These are phyloP conservation scores for Cheilosia grossa DNA, from an alignment of 2,888 invertebrate genomes.

Conservation along the genomic window DNA sequence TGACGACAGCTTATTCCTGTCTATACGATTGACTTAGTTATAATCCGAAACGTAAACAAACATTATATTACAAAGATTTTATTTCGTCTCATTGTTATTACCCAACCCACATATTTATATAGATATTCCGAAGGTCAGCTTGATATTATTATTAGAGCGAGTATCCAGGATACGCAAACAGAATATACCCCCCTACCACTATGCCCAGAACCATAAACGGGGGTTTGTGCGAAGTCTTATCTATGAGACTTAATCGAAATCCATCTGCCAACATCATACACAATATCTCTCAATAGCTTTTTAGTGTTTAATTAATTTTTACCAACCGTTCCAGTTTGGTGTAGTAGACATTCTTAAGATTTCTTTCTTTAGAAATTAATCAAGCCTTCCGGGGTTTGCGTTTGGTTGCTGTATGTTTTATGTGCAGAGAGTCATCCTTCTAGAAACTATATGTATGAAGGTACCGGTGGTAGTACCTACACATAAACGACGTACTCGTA, in stretches of 20 bases:
- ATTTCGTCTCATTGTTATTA: conserved; percentile 37
- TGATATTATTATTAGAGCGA: not conserved
- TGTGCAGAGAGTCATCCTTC: conserved; percentile 27
- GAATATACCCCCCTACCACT: not conserved
- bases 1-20: conserved; percentile 37
- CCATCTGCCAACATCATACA: conserved; percentile 33
- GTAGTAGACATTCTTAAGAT: conserved; percentile 15
- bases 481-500: conserved; percentile 5
- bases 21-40: conserved; percentile 46
- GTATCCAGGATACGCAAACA: too few species aligned
- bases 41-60: conserved; percentile 59
- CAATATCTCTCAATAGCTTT: conserved; percentile 37
- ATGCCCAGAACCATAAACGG: not conserved
- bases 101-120: conserved; percentile 6
- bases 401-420: conserved; percentile 21
- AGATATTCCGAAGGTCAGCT: conserved; percentile 34
- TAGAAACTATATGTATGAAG: not conserved
- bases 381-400: conserved; percentile 6
- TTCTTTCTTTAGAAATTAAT: conserved; percentile 35
- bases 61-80: conserved; percentile 50
- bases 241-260: conserved; percentile 57
- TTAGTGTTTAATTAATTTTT: conserved; percentile 57
- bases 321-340: conserved; percentile 3
- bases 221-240: conserved; percentile 29
- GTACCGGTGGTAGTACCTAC: not conserved